A percentile compares a stretch with the other conserved stretches of the same genome.
Conservation (phyloP, 1,140 invertebrate species). For the Heliconius eleuchia region DNA sequence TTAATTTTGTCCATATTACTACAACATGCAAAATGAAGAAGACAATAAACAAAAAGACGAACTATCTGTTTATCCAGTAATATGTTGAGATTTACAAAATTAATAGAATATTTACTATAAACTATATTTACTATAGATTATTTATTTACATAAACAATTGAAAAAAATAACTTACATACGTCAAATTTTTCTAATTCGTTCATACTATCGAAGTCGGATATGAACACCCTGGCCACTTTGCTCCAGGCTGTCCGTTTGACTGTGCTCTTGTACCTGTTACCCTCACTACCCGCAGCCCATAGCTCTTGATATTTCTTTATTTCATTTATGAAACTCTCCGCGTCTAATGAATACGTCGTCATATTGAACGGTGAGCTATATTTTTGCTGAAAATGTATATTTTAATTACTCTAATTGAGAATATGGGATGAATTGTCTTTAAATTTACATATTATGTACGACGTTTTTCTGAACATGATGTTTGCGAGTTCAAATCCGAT, state of each 20-base stretch:
- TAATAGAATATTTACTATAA: too few species aligned
- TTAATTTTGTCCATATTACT: too few species aligned
- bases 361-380: conserved; percentile 16
- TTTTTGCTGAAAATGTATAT: background rate
- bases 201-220: conserved; percentile 56
- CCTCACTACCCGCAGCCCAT: conserved; percentile 59
- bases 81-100: too few species aligned
- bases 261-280: conserved; percentile 44
- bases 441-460: too few species aligned
- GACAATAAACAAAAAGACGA: too few species aligned
- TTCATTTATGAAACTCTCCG: conserved; percentile 61
- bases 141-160: too few species aligned
- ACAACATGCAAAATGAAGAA: too few species aligned
- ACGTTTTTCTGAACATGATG: too few species aligned
- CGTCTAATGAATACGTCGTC: conserved; percentile 54
- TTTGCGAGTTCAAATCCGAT: background rate
- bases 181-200: conserved; percentile 50
- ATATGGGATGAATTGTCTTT: too few species aligned
- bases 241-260: conserved; percentile 57
- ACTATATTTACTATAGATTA: too few species aligned
- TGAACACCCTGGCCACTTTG: conserved; percentile 54
- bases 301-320: conserved; percentile 59
- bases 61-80: too few species aligned
- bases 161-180: conserved; percentile 54
- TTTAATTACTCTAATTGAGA: too few species aligned